These are phyloP conservation scores for Dendrophyllia cribrosa DNA, from an alignment of 64 coral and sea anemone species.

Conservation along the genomic window DNA sequence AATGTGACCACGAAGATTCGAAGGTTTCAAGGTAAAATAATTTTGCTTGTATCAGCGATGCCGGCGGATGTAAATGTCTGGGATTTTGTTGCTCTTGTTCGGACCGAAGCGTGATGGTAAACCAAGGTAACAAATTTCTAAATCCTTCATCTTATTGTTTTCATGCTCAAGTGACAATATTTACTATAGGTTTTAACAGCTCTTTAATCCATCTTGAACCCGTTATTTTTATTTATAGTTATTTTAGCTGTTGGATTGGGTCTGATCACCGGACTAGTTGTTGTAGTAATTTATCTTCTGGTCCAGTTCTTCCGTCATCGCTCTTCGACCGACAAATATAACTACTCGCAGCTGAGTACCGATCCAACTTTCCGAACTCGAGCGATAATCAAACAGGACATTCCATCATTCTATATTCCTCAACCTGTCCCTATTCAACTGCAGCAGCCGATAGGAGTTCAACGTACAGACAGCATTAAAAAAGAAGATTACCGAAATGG, in stretches of 20 bases:
- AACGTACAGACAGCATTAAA: slow-evolving; percentile 2
- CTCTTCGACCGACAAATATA: not conserved
- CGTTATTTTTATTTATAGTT: slow-evolving; percentile 38
- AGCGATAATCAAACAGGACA: slow-evolving; percentile 21
- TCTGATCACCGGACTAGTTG: not conserved
- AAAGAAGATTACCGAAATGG: slow-evolving; percentile 19
- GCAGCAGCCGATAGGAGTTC: not conserved
- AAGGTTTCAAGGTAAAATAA: not conserved
- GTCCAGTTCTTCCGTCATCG: slow-evolving; percentile 14
- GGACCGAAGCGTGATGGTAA: not conserved
- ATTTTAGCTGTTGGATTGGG: slow-evolving; percentile 34
- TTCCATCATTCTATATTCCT: slow-evolving; percentile 42
- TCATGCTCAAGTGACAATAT: not conserved
- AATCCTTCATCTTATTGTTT: not conserved
- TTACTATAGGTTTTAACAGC: not conserved
- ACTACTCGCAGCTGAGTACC: not conserved
- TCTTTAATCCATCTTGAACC: not conserved
- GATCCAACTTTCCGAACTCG: not conserved
- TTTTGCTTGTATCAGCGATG: not conserved
- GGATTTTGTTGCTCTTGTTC: not conserved
- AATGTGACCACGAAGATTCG: slow-evolving; percentile 7
- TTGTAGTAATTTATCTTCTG: slow-evolving; percentile 20
- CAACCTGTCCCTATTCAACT: slow-evolving; percentile 4
- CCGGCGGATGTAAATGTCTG: not conserved
- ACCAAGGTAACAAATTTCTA: not conserved